phyloP scores from a whole-genome alignment of 2,113 vertebrate species.

The Channa argus region DNA sequence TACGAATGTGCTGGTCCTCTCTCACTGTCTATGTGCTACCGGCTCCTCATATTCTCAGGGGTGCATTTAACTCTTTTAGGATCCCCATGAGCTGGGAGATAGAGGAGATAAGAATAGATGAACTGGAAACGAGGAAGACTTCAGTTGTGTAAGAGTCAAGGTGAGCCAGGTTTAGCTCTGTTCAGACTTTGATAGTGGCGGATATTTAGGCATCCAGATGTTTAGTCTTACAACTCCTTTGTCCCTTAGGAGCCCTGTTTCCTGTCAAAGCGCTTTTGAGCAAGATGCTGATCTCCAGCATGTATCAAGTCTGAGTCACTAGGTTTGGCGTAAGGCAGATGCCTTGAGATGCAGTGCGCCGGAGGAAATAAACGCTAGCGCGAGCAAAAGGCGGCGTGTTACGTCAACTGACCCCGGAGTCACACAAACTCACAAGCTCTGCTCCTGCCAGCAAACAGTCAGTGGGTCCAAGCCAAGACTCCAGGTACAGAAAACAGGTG shows the following conservation, averaged over 20 bases:
- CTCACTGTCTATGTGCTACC: too few species aligned
- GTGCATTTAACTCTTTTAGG: too few species aligned
- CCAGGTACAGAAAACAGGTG: too few species aligned
- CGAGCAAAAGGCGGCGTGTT: not conserved
- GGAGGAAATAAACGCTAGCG: not conserved
- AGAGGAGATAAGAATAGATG: too few species aligned
- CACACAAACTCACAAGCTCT: not conserved
- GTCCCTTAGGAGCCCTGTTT: not conserved
- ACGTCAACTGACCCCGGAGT: not conserved
- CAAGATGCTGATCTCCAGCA: not conserved
- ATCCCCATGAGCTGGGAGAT: too few species aligned
- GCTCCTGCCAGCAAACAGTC: not conserved
- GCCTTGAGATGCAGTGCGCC: too few species aligned
- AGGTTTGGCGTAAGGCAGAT: too few species aligned
- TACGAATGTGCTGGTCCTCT: too few species aligned
- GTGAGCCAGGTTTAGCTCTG: too few species aligned
- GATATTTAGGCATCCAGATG: not conserved
- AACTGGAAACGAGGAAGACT: too few species aligned
- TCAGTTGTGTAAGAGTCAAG: too few species aligned
- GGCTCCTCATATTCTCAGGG: too few species aligned
- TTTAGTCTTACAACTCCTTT: not conserved
- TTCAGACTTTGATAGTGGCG: not conserved
- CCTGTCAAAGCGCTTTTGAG: not conserved
- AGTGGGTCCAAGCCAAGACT: not conserved
- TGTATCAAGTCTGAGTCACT: not conserved